Percentiles rank a stretch among this genome's conserved stretches.
phyloP scores from a whole-genome alignment of 2,797 vertebrate genomes.

The Peromyscus aztecus region DNA sequence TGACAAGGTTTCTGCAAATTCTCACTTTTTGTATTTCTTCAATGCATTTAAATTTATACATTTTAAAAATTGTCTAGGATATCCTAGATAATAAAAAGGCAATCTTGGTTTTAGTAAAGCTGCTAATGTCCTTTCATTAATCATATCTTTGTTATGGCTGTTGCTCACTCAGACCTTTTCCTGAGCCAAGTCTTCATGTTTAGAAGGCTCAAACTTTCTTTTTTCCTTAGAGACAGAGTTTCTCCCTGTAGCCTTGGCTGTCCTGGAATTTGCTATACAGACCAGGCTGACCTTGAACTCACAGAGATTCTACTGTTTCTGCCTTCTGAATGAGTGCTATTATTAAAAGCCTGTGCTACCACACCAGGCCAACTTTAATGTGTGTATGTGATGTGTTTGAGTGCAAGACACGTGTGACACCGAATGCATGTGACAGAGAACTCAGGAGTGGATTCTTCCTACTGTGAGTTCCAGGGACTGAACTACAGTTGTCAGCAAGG shows the following conservation, averaged over 20 bases:
- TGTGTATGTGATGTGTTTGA: background rate
- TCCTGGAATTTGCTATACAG: background rate
- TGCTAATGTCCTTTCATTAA: background rate
- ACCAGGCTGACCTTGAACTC: background rate
- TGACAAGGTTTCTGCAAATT: background rate
- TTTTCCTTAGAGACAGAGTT: too few species aligned
- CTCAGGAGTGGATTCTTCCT: background rate
- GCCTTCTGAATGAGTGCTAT: too few species aligned
- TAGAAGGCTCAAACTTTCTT: background rate
- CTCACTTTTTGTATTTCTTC: background rate
- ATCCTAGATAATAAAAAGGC: background rate
- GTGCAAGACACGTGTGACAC: background rate
- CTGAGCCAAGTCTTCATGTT: background rate
- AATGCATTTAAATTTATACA: background rate
- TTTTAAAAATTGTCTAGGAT: background rate
- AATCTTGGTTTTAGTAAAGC: background rate
- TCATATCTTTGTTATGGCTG: background rate
- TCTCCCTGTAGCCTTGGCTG: background rate
- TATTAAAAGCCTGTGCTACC: too few species aligned
- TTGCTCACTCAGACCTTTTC: background rate
- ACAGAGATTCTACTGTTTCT: too few species aligned
- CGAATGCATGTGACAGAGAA: too few species aligned
- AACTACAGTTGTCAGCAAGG: background rate
- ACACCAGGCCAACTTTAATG: too few species aligned
- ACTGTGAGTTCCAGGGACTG: background rate